Conservation (phyloP, 2,113 vertebrate genomes). For the Cyanoliseus patagonus region DNA sequence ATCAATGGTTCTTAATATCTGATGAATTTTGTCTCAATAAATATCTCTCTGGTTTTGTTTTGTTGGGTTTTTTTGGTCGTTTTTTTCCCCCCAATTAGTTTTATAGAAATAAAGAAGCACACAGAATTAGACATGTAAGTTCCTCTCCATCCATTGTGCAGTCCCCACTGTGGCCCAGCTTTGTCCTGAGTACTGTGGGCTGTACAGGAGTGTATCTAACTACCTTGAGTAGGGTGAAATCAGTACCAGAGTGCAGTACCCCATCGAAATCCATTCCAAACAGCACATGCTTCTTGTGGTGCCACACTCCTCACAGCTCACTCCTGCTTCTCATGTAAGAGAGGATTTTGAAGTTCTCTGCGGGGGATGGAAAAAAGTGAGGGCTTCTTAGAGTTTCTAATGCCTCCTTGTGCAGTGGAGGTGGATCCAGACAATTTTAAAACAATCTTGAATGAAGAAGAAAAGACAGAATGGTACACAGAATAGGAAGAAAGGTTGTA, state of each 20-base stretch:
- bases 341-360: neutral
- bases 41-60: neutral
- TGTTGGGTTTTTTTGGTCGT: no score
- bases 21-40: neutral
- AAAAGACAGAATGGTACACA: neutral
- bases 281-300: neutral
- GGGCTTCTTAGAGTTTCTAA: neutral
- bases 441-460: neutral
- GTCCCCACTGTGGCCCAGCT: neutral
- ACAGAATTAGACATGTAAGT: accelerated
- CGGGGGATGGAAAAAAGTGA: neutral
- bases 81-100: neutral
- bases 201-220: neutral
- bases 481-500: neutral
- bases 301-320: neutral
- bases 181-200: neutral
- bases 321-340: accelerated
- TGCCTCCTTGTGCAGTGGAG: neutral
- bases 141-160: neutral
- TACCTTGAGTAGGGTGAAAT: neutral
- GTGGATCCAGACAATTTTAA: neutral
- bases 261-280: neutral
- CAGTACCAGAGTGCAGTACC: neutral
- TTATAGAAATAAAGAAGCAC: neutral
- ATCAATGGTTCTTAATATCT: neutral